Conservation (phyloP, 2,113 vertebrate genomes). For the Muntiacus reevesi region DNA sequence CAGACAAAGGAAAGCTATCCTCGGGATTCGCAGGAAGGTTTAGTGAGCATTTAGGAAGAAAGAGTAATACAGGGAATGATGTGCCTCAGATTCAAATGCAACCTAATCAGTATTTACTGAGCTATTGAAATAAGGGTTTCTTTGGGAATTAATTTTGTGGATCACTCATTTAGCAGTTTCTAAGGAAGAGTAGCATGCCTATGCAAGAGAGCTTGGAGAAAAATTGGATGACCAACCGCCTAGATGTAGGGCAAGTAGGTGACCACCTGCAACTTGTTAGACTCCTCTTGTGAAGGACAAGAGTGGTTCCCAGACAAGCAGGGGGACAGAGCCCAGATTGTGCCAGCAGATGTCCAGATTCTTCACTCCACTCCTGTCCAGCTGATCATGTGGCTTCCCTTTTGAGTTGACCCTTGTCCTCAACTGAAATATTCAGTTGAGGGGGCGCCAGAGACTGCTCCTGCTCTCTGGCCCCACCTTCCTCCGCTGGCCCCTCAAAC, state of each 20-base stretch:
- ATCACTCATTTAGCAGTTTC: background rate
- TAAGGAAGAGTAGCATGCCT: background rate
- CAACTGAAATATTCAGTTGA: background rate
- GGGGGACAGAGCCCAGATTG: background rate
- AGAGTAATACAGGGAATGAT: background rate
- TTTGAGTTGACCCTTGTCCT: background rate
- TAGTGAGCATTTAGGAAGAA: background rate
- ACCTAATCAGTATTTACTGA: background rate
- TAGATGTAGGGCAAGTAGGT: background rate
- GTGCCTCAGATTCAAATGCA: background rate
- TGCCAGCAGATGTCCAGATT: background rate
- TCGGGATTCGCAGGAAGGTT: background rate
- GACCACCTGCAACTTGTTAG: background rate
- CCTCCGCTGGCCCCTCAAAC: rapidly evolving
- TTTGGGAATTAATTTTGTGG: background rate
- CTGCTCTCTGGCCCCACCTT: rapidly evolving
- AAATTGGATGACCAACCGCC: background rate
- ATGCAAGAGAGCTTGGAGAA: background rate
- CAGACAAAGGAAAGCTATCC: background rate
- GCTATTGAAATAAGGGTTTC: background rate
- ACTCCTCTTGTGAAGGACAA: background rate
- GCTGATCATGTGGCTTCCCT: background rate
- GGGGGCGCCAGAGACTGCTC: too few species aligned
- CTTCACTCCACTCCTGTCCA: background rate
- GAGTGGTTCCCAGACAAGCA: background rate